phyloP scores from a whole-genome alignment of 2,888 invertebrate species.

The Diaperis boleti region DNA sequence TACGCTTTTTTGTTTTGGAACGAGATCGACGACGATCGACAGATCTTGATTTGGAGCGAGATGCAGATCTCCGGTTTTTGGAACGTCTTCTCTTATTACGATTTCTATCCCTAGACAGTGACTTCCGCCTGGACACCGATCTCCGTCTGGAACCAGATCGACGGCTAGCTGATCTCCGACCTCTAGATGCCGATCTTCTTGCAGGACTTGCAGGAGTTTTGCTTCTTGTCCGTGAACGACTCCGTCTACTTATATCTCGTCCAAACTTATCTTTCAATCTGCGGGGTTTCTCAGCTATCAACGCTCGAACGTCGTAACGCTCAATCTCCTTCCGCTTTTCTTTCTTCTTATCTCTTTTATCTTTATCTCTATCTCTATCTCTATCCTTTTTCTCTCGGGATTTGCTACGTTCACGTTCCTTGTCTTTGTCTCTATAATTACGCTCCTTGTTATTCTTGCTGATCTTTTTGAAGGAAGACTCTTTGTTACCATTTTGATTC shows the following conservation, averaged over 20 bases:
- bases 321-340: constrained; percentile 83
- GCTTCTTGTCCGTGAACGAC: constrained; percentile 52
- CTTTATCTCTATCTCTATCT: too few species aligned
- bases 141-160: constrained; percentile 47
- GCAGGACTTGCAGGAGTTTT: constrained; percentile 56
- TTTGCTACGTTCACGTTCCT: constrained; percentile 61
- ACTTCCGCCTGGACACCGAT: constrained; percentile 33
- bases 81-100: constrained; percentile 25
- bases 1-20: constrained; percentile 57
- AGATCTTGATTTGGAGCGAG: constrained; percentile 47
- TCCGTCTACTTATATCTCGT: constrained; percentile 70
- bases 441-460: constrained; percentile 82
- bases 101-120: constrained; percentile 18
- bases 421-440: constrained; percentile 79
- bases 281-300: constrained; percentile 78
- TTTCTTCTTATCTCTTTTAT: constrained; percentile 65
- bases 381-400: constrained; percentile 49
- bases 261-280: constrained; percentile 80
- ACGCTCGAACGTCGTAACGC: constrained; percentile 84
- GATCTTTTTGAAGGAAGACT: constrained; percentile 81
- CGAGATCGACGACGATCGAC: constrained; percentile 53
- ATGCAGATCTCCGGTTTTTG: constrained; percentile 45
- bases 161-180: constrained; percentile 49
- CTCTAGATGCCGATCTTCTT: constrained; percentile 50
- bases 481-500: constrained; percentile 65